Evolutionary conservation across 2,888 invertebrate genomes (phyloP), one percentile per base, ranked within the genome.

Genomic region (Acleris sparsana): DNA sequence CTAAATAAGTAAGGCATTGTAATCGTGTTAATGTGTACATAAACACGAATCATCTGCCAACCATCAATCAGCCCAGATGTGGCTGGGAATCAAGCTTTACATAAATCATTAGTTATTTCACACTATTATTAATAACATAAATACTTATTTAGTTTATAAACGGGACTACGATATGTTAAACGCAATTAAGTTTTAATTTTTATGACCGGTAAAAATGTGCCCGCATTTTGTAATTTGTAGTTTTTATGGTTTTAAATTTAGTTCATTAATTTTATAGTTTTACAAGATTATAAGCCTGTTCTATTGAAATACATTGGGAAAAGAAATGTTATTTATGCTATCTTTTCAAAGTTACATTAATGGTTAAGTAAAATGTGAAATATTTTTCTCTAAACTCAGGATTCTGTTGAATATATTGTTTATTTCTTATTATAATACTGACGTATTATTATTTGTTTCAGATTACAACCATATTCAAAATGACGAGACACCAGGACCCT

Each of bases 401-500:
- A 39, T 39, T 39, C 3, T 13, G 4, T 9, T 1, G 1, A 39
- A 39, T 13, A 39, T 13, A 9, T 13, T 39, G 13, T 39, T 46
- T 46, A 44, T 44, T 44, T 44, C n/a, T 17, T 46, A 17, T n/a
- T 1, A n/a, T 44, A 17, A 20, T 49, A 5, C 7, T 13, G 11
- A 53, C 52, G 58, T 59, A 57, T 20, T 33, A 17, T 70, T 63
- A 72, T 53, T 72, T 81, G 70, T 87, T 88, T 16, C 87, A 88
- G 88, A 87, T 88, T 77, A 78, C 71, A 73, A 70, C 71, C 70
- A 66, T 70, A 64, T 57, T 62, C 72, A 71, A 57, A 67, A 76
- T 76, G 73, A 82, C 82, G 80, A 80, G 73, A 78, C 72, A 71
- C 70, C 70, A 74, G 68, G 68, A 74, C 62, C 75, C 72, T 72